A percentile compares a stretch with the other conserved stretches of the same genome.
phyloP scores from a whole-genome alignment of 2,113 vertebrate species.

The Acrocephalus kingi region DNA sequence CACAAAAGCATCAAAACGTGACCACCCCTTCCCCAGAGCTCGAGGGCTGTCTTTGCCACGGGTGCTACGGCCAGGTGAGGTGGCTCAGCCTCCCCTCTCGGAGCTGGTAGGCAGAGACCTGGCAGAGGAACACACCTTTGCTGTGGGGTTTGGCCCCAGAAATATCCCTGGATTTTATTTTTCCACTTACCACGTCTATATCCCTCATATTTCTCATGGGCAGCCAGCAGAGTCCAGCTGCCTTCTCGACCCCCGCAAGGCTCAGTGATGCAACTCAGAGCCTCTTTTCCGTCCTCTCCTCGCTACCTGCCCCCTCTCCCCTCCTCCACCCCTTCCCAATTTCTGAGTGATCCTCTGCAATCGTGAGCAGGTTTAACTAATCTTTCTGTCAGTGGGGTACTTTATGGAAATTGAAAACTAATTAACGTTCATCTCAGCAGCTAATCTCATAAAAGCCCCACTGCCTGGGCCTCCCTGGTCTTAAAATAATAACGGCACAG shows the following conservation, averaged over 20 bases:
- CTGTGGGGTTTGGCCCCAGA: background rate
- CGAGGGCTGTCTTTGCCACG: background rate
- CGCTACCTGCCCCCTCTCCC: background rate
- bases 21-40: rapidly evolving
- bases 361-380: constrained; percentile 67
- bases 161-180: background rate
- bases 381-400: constrained; percentile 72
- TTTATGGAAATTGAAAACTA: constrained; percentile 77
- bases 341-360: constrained; percentile 19
- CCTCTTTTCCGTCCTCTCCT: background rate
- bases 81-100: background rate
- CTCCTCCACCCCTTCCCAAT: background rate
- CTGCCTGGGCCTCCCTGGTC: constrained; percentile 25
- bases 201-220: rapidly evolving
- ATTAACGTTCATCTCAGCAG: constrained; percentile 73
- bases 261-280: rapidly evolving
- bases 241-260: background rate
- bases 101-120: background rate
- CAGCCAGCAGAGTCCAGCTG: rapidly evolving
- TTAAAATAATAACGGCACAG: constrained; percentile 10
- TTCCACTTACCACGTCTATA: background rate
- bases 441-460: constrained; percentile 63
- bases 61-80: background rate
- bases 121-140: background rate
- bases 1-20: rapidly evolving